phyloP scores from a whole-genome alignment of 2,797 vertebrate genomes.

The Megalops cyprinoides region DNA sequence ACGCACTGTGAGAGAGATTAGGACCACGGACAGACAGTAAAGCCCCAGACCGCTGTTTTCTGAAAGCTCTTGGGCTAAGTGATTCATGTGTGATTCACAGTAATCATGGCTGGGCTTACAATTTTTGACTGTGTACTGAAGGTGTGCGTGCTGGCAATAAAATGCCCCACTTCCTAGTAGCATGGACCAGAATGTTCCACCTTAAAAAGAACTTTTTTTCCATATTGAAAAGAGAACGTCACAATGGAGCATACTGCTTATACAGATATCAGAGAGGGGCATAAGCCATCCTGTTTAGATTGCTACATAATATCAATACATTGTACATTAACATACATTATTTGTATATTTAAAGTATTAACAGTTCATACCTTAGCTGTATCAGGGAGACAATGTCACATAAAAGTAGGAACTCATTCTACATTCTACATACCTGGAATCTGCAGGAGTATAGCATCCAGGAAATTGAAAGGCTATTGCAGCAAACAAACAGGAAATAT shows the following conservation, averaged over 20 bases:
- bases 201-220: not conserved
- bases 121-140: not conserved
- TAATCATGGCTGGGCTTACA: not conserved
- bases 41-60: constrained; percentile 16
- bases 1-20: not conserved
- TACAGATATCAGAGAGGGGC: not conserved
- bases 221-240: not conserved
- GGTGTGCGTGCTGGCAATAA: not conserved
- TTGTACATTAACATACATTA: too few relatives aligned
- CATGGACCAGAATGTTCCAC: not conserved
- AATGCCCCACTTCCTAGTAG: constrained; percentile 1
- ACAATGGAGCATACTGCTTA: not conserved
- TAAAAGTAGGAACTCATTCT: not conserved
- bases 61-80: constrained; percentile 22
- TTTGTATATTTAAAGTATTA: not conserved
- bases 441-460: not conserved
- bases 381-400: not conserved
- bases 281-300: too few relatives aligned
- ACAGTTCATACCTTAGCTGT: not conserved
- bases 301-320: too few relatives aligned
- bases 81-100: constrained; percentile 29
- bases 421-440: too few relatives aligned
- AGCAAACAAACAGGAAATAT: not conserved
- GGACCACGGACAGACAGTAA: not conserved
- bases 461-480: not conserved